Evolutionary conservation across 2,113 vertebrate genomes (phyloP).

Genomic region (Scophthalmus maximus): DNA sequence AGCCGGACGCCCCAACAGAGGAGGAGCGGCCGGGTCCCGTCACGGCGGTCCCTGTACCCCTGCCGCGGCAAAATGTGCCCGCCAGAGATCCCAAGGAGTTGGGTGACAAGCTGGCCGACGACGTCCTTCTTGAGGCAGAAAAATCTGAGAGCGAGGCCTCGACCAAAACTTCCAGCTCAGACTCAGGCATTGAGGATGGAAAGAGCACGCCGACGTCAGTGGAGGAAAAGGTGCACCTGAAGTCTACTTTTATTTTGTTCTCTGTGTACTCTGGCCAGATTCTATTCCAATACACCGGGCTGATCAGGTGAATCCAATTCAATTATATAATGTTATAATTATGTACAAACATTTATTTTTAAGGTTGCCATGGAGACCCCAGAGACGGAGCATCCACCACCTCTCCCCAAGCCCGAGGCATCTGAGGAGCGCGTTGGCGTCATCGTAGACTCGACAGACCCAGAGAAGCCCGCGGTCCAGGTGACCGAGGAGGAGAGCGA

Average conservation of each 20-base stretch:
- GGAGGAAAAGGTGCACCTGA: conserved; percentile 71
- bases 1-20: conserved; percentile 1
- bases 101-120: conserved; percentile 45
- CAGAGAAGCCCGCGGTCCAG: conserved; percentile 8
- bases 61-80: conserved; percentile 39
- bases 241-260: background rate
- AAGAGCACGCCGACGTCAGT: conserved; percentile 70
- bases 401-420: conserved; percentile 4
- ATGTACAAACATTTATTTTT: background rate
- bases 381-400: conserved; percentile 58
- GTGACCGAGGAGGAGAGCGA: background rate
- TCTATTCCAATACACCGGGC: too few relatives aligned
- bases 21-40: conserved; percentile 14
- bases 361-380: conserved; percentile 62
- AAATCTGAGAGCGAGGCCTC: conserved; percentile 79
- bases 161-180: conserved; percentile 73
- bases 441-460: conserved; percentile 2
- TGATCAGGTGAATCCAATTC: too few relatives aligned
- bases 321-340: background rate
- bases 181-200: conserved; percentile 80
- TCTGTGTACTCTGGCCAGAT: background rate
- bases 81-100: conserved; percentile 45
- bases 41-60: conserved; percentile 49
- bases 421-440: conserved; percentile 19
- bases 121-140: conserved; percentile 67